Evolutionary conservation across 2,888 invertebrate species (phyloP).

Genomic region (Cheilosia vernalis): DNA sequence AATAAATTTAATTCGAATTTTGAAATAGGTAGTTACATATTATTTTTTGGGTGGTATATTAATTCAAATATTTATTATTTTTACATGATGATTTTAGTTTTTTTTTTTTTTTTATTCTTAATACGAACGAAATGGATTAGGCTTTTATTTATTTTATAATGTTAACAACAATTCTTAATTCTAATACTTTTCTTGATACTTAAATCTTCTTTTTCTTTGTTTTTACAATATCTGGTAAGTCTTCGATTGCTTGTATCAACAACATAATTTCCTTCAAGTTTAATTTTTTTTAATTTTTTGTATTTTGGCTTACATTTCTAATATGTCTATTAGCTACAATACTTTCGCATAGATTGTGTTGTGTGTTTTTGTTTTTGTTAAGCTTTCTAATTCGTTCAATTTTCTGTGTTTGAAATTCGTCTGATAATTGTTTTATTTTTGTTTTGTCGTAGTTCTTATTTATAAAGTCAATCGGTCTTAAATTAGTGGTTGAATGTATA

Average conservation of each 20-base stretch:
- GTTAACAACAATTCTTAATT: neutral
- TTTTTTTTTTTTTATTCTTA: too few relatives aligned
- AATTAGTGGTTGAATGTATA: constrained; percentile 11
- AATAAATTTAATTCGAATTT: constrained; percentile 1
- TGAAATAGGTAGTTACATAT: too few relatives aligned
- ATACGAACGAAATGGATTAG: too few relatives aligned
- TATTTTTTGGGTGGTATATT: too few relatives aligned
- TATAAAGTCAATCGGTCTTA: constrained; percentile 18
- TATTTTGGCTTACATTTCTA: constrained; percentile 18
- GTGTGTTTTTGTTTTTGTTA: neutral
- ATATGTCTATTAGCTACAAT: constrained; percentile 36
- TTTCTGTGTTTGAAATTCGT: neutral
- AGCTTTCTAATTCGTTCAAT: neutral
- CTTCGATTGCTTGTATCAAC: constrained; percentile 22
- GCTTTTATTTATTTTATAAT: neutral
- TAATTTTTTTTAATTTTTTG: constrained; percentile 24
- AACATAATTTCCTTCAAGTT: constrained; percentile 17
- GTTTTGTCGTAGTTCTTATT: constrained; percentile 13
- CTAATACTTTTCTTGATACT: constrained; percentile 3
- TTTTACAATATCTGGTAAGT: constrained; percentile 12
- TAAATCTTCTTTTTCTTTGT: constrained; percentile 10
- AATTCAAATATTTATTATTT: neutral
- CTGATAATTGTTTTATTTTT: constrained; percentile 1
- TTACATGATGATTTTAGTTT: neutral
- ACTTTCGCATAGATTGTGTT: constrained; percentile 10